A percentile compares a stretch with the other conserved stretches of the same genome.
Conservation (phyloP, 2,113 vertebrate genomes). For the Machaerirhynchus nigripectus region DNA sequence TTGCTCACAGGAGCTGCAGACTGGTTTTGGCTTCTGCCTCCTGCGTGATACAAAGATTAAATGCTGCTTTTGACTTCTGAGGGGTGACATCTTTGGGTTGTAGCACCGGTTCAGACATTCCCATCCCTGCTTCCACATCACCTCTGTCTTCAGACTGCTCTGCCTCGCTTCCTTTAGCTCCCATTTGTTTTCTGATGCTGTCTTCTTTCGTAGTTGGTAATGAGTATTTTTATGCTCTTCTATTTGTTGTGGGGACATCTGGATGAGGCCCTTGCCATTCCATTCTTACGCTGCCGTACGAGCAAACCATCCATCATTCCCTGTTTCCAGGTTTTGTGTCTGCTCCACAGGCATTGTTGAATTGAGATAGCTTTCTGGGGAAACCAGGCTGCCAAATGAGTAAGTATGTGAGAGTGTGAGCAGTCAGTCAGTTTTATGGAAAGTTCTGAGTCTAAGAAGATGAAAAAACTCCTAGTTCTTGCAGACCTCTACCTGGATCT, state of each 20-base stretch:
- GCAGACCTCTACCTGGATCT: background rate
- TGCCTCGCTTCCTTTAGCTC: background rate
- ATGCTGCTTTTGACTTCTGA: background rate
- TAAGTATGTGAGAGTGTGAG: constrained; percentile 4
- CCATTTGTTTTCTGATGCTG: background rate
- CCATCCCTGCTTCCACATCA: background rate
- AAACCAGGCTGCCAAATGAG: constrained; percentile 40
- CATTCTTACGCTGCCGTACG: background rate
- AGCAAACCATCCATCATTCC: background rate
- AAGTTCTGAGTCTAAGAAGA: background rate
- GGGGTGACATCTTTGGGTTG: background rate
- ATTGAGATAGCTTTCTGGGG: constrained; percentile 33
- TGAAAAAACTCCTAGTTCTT: background rate
- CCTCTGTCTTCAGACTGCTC: background rate
- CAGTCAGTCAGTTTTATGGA: constrained; percentile 32
- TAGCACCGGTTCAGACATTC: background rate
- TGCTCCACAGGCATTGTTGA: constrained; percentile 19
- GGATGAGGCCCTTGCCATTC: constrained; percentile 22
- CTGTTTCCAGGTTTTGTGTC: constrained; percentile 29
- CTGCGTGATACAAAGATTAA: background rate
- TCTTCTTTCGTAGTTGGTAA: background rate
- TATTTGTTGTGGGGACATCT: background rate
- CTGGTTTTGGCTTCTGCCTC: background rate
- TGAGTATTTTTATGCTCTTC: constrained; percentile 1
- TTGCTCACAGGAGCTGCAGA: background rate